Conservation (phyloP, 2,113 vertebrate genomes). For the Verasper variegatus region DNA sequence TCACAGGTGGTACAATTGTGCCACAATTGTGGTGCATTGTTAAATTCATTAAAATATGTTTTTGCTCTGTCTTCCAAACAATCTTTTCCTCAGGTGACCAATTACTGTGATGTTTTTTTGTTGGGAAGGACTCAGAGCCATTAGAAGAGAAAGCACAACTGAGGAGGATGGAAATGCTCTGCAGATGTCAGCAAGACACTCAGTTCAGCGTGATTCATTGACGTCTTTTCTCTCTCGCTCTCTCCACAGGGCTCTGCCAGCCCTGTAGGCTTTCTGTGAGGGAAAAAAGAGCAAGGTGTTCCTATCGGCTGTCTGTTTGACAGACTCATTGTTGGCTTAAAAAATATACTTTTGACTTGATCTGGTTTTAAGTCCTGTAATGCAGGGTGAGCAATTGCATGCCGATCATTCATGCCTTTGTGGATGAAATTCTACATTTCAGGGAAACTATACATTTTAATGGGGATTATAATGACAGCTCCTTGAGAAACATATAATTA, state of each 20-base stretch:
- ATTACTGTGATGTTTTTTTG: slow-evolving; percentile 20
- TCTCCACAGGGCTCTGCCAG: slow-evolving; percentile 11
- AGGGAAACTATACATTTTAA: neutral
- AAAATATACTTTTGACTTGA: slow-evolving; percentile 1
- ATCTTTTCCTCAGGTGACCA: slow-evolving; percentile 30
- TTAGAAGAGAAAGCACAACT: slow-evolving; percentile 5
- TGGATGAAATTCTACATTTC: neutral
- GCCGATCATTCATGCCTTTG: neutral
- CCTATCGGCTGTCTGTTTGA: slow-evolving; percentile 17
- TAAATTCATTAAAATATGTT: neutral
- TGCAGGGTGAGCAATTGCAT: slow-evolving; percentile 2
- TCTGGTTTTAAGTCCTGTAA: slow-evolving; percentile 14
- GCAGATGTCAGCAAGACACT: slow-evolving; percentile 26
- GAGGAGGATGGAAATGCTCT: slow-evolving; percentile 15
- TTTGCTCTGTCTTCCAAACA: neutral
- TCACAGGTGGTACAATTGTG: neutral
- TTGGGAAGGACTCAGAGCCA: slow-evolving; percentile 5
- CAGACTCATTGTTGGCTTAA: slow-evolving; percentile 9
- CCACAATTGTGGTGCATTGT: too few relatives aligned
- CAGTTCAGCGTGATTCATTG: slow-evolving; percentile 28
- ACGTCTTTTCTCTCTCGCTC: slow-evolving; percentile 3
- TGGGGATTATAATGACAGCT: slow-evolving; percentile 5
- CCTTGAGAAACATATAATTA: neutral
- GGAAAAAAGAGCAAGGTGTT: neutral
- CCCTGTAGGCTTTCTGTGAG: slow-evolving; percentile 5